phyloP scores from a whole-genome alignment of 2,113 vertebrate species.

The Lucifuga dentata region DNA sequence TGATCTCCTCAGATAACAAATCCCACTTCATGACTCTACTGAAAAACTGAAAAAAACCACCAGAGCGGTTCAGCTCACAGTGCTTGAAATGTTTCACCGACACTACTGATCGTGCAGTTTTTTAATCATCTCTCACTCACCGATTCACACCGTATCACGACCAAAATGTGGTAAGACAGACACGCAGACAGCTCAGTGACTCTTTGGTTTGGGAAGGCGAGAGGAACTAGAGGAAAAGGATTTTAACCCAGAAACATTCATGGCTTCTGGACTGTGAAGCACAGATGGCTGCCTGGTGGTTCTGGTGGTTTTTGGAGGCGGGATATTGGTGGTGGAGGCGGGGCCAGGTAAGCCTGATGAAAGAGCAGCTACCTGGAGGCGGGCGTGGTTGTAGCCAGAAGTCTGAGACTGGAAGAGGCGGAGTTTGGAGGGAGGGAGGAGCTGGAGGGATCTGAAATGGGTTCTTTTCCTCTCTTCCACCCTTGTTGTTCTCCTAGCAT shows the following conservation, averaged over 20 bases:
- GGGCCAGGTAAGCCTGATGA: no score
- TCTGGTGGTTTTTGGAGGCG: not conserved
- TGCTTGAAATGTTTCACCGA: no score
- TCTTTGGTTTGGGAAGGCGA: slow-evolving; percentile 93
- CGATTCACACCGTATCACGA: no score
- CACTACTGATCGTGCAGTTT: no score
- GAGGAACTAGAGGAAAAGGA: slow-evolving; percentile 60
- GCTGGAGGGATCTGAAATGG: slow-evolving; percentile 28
- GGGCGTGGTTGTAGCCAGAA: not conserved
- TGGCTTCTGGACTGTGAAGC: not conserved
- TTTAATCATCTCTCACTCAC: no score
- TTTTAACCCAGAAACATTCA: not conserved
- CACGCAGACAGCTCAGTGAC: slow-evolving; percentile 47
- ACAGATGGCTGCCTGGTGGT: not conserved
- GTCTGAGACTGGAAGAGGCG: slow-evolving; percentile 40
- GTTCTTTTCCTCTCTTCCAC: slow-evolving; percentile 10
- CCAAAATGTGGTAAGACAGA: not conserved
- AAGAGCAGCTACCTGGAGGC: not conserved
- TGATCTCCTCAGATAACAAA: no score
- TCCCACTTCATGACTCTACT: no score
- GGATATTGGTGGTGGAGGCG: not conserved
- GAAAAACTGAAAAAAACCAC: no score
- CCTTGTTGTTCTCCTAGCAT: not conserved
- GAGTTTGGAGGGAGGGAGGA: slow-evolving; percentile 52
- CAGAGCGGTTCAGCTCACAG: no score